phyloP scores from a whole-genome alignment of 2,797 vertebrate species.

The Pseudochromis fuscus region DNA sequence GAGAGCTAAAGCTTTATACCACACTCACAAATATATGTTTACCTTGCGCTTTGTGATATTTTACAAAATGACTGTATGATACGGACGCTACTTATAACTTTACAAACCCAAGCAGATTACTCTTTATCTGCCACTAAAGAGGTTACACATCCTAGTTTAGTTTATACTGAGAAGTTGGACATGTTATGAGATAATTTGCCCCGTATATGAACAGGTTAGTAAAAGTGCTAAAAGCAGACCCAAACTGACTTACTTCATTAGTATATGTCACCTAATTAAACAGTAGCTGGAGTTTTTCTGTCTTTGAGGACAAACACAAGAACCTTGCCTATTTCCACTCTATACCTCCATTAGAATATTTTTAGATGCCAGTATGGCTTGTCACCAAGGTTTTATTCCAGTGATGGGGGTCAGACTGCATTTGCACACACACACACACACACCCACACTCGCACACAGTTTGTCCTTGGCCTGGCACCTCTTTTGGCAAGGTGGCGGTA shows the following conservation, averaged over 20 bases:
- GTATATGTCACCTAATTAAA: slow-evolving; percentile 40
- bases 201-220: slow-evolving; percentile 16
- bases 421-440: slow-evolving; percentile 33
- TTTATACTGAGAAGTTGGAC: slow-evolving; percentile 46
- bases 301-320: slow-evolving; percentile 63
- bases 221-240: slow-evolving; percentile 31
- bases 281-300: slow-evolving; percentile 37
- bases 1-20: slow-evolving; percentile 36
- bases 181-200: slow-evolving; percentile 46
- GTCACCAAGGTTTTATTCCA: slow-evolving; percentile 69
- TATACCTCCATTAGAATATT: slow-evolving; percentile 63
- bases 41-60: slow-evolving; percentile 30
- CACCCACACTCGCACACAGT: slow-evolving; percentile 56
- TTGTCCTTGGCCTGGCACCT: slow-evolving; percentile 86
- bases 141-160: slow-evolving; percentile 48
- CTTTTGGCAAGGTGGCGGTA: slow-evolving; percentile 80
- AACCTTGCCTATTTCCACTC: slow-evolving; percentile 43
- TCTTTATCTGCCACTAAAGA: slow-evolving; percentile 56
- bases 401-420: slow-evolving; percentile 67
- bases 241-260: slow-evolving; percentile 29
- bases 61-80: slow-evolving; percentile 22
- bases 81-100: slow-evolving; percentile 7
- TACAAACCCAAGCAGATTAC: slow-evolving; percentile 20
- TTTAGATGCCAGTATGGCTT: slow-evolving; percentile 72
- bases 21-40: slow-evolving; percentile 49